Evolutionary conservation across 1,140 invertebrate genomes (phyloP).

Genomic region (Chrysoperla carnea): DNA sequence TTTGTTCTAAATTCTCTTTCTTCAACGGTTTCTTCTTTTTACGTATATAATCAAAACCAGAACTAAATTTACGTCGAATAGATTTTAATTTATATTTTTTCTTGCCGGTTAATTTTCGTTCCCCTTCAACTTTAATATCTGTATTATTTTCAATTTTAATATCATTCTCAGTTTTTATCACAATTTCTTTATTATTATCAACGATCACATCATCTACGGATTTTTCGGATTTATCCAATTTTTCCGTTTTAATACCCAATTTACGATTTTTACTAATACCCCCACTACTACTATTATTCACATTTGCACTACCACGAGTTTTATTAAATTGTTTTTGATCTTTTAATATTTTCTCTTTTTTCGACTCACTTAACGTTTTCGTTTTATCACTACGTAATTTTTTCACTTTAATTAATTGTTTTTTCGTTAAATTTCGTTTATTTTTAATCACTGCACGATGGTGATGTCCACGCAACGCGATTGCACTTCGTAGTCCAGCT

Average conservation of each 20-base stretch:
- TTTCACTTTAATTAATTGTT: background rate
- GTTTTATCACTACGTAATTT: background rate
- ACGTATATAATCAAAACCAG: constrained; percentile 74
- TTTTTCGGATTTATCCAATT: constrained; percentile 10
- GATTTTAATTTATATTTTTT: constrained; percentile 29
- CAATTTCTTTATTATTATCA: background rate
- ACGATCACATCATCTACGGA: background rate
- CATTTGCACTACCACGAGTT: too few relatives aligned
- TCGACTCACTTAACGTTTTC: constrained; percentile 19
- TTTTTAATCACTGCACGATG: background rate
- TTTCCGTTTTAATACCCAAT: constrained; percentile 19
- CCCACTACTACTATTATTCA: constrained; percentile 14
- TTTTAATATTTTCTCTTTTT: constrained; percentile 3
- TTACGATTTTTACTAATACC: constrained; percentile 19
- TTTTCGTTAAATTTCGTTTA: background rate
- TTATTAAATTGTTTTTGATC: constrained; percentile 4
- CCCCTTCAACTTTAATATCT: constrained; percentile 14
- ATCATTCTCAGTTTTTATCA: background rate
- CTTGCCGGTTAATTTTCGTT: constrained; percentile 20
- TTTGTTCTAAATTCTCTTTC: constrained; percentile 26
- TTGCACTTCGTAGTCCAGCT: constrained; percentile 6
- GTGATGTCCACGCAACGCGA: background rate
- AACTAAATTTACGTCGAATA: constrained; percentile 41
- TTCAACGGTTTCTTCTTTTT: constrained; percentile 58
- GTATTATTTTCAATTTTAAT: background rate